Evolutionary conservation across 2,113 vertebrate species (phyloP).

Genomic region (Burhinus oedicnemus): DNA sequence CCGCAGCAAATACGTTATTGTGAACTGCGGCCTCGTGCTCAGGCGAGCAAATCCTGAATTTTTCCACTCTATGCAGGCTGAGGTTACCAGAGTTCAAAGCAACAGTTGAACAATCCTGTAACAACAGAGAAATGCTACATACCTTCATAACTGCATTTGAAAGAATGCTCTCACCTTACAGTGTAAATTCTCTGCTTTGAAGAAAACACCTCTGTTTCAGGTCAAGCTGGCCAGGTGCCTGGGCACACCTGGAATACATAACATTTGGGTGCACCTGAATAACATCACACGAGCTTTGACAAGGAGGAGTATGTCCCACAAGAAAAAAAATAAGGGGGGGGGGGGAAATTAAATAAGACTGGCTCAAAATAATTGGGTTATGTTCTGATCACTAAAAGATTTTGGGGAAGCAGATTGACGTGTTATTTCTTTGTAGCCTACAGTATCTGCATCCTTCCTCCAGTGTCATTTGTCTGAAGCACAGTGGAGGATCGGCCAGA

Average conservation of each 20-base stretch:
- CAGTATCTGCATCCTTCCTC: neutral
- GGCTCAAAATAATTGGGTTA: neutral
- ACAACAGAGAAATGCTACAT: too few species aligned
- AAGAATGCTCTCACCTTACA: neutral
- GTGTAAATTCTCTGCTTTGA: neutral
- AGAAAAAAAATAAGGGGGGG: too few species aligned
- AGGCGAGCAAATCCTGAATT: neutral
- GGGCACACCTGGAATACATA: neutral
- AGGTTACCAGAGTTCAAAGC: slow-evolving; percentile 21
- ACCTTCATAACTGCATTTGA: neutral
- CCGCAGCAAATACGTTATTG: neutral
- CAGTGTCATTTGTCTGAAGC: neutral
- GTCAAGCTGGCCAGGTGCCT: neutral
- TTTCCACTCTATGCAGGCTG: neutral
- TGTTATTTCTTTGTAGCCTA: neutral
- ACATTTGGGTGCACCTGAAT: neutral
- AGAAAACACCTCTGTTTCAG: neutral
- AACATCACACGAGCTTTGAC: neutral
- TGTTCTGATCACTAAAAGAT: neutral
- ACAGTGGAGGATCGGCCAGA: neutral
- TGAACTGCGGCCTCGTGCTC: neutral
- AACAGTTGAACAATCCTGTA: neutral
- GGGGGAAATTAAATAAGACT: neutral
- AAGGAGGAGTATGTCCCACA: neutral
- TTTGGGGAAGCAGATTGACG: neutral